A percentile compares a stretch with the other conserved stretches of the same genome.
Conservation (phyloP, 1,140 invertebrate genomes). For the Drosophila burlai region DNA sequence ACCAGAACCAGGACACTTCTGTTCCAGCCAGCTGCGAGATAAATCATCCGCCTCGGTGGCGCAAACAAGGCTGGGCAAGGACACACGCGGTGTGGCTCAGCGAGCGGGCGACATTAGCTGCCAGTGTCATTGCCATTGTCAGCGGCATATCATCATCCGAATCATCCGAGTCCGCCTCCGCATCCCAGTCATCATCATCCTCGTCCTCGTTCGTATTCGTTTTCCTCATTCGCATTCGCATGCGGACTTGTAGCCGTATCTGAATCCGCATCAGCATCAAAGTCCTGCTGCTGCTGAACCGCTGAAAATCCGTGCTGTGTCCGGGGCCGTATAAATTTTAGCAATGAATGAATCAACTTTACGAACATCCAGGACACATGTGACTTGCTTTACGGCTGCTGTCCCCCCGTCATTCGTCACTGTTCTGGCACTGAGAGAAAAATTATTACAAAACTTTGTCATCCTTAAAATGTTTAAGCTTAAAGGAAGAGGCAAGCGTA, state of each 20-base stretch:
- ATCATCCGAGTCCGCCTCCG: constrained; percentile 11
- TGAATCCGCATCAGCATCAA: constrained; percentile 44
- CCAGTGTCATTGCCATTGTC: constrained; percentile 62
- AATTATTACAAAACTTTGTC: too few species aligned
- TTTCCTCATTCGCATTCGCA: constrained; percentile 6
- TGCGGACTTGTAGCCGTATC: constrained; percentile 16
- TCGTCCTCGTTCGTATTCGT: background rate
- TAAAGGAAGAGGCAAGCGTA: background rate
- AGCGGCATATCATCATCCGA: constrained; percentile 57
- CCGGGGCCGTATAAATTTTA: constrained; percentile 70
- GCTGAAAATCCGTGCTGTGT: constrained; percentile 49
- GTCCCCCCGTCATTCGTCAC: constrained; percentile 16
- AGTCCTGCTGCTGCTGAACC: constrained; percentile 27
- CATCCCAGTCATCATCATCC: constrained; percentile 14
- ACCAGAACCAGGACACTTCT: constrained; percentile 22
- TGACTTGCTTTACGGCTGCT: constrained; percentile 63
- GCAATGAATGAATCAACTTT: constrained; percentile 81
- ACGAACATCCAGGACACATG: constrained; percentile 73
- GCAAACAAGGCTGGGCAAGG: constrained; percentile 25
- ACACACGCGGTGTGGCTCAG: constrained; percentile 60
- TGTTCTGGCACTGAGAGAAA: constrained; percentile 11
- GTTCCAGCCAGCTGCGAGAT: constrained; percentile 58
- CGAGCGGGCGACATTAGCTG: constrained; percentile 61
- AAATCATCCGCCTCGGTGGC: constrained; percentile 68
- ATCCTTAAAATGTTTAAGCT: background rate